Percentiles rank a stretch among this genome's conserved stretches.
Conservation (phyloP, 2,797 vertebrate genomes). For the Urosaurus nigricauda region DNA sequence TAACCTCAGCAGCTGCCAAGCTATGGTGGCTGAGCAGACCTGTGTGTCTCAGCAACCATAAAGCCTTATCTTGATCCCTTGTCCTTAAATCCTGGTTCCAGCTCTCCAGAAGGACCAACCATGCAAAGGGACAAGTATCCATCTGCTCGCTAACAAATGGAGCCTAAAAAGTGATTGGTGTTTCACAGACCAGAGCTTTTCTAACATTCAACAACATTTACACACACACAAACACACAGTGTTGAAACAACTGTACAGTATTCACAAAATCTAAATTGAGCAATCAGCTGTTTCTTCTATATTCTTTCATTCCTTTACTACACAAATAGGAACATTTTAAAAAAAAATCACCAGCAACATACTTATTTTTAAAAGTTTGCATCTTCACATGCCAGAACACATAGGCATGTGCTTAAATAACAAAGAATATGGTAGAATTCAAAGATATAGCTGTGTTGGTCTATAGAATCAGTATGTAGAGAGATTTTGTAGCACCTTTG, state of each 20-base stretch:
- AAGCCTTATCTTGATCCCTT: slow-evolving; percentile 13
- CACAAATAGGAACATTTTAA: too few relatives aligned
- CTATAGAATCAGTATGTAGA: too few relatives aligned
- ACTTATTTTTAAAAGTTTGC: too few relatives aligned
- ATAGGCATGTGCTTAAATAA: too few relatives aligned
- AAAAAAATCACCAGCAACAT: neutral
- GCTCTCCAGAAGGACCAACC: slow-evolving; percentile 33
- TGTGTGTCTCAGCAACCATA: slow-evolving; percentile 43
- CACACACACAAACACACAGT: neutral
- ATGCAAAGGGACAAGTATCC: neutral
- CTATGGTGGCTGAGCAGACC: slow-evolving; percentile 27
- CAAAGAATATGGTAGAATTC: too few relatives aligned
- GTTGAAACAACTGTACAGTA: neutral
- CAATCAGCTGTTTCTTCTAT: neutral
- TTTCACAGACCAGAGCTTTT: neutral
- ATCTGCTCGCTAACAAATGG: neutral
- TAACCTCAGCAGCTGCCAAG: slow-evolving; percentile 43
- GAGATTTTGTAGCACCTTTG: too few relatives aligned
- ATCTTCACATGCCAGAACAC: neutral
- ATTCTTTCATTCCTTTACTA: neutral
- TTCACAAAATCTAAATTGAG: neutral
- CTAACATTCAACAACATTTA: neutral
- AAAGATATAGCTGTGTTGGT: too few relatives aligned
- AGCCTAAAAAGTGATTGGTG: neutral
- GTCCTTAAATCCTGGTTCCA: neutral